A percentile compares a stretch with the other conserved stretches of the same genome.
phyloP scores from a whole-genome alignment of 2,888 invertebrate genomes.

The Nezara viridula region DNA sequence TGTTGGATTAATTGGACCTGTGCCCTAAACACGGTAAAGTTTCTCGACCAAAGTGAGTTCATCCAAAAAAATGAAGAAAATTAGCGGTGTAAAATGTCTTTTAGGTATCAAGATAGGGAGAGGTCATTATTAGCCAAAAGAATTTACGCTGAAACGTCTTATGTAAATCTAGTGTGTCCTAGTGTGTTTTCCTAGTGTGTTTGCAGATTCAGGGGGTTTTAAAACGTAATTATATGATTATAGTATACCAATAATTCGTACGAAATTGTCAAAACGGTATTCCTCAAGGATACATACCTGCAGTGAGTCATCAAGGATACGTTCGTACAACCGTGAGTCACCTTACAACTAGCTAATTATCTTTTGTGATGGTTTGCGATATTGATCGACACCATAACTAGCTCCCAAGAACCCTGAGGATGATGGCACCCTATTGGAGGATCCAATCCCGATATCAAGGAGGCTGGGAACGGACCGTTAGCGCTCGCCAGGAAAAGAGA shows the following conservation, averaged over 20 bases:
- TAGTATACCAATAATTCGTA: not conserved
- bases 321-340: not conserved
- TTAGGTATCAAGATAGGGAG: not conserved
- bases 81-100: no score
- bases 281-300: conserved; percentile 7
- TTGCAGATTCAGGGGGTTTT: not conserved
- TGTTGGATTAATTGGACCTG: no score
- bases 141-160: not conserved
- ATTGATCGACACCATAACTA: no score
- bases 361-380: no score
- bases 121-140: not conserved
- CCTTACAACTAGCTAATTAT: not conserved
- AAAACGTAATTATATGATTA: not conserved
- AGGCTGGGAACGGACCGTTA: conserved; percentile 51
- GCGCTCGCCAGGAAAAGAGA: conserved; percentile 38
- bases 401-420: no score
- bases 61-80: no score
- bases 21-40: no score
- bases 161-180: not conserved
- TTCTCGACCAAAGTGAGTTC: no score
- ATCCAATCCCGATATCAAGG: not conserved
- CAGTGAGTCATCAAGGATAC: conserved; percentile 10
- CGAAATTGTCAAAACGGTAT: not conserved
- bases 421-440: not conserved
- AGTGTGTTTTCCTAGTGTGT: no score